phyloP scores from a whole-genome alignment of 2,113 vertebrate genomes.

The Gavialis gangeticus region DNA sequence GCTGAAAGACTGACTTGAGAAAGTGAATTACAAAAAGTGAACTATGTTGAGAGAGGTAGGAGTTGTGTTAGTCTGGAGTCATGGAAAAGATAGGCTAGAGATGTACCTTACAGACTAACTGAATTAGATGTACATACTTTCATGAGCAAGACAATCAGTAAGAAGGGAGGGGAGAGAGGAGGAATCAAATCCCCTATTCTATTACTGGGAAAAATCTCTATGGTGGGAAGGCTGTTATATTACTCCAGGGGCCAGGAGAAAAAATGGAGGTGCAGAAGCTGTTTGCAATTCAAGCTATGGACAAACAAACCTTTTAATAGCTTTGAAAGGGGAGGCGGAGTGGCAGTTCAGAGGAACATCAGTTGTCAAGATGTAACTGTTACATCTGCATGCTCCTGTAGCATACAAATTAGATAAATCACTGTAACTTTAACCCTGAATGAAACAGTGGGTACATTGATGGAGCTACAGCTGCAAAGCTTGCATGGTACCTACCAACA shows the following conservation, averaged over 20 bases:
- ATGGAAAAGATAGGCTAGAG: no score
- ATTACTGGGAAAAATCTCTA: neutral
- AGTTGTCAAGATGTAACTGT: no score
- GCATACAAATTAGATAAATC: no score
- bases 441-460: neutral
- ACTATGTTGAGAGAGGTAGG: neutral
- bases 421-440: no score
- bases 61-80: no score
- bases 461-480: neutral
- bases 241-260: neutral
- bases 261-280: neutral
- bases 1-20: neutral
- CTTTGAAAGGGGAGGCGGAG: neutral
- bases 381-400: no score
- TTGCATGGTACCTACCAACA: neutral
- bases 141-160: no score
- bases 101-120: no score
- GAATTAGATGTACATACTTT: no score
- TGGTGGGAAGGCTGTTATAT: neutral
- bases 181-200: neutral
- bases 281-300: neutral
- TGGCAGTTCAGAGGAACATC: no score
- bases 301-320: neutral
- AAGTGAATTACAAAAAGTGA: slow-evolving; percentile 8
- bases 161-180: neutral